These are phyloP conservation scores for Nanorana parkeri DNA, from an alignment of 2,113 vertebrate genomes.

Conservation along the genomic window DNA sequence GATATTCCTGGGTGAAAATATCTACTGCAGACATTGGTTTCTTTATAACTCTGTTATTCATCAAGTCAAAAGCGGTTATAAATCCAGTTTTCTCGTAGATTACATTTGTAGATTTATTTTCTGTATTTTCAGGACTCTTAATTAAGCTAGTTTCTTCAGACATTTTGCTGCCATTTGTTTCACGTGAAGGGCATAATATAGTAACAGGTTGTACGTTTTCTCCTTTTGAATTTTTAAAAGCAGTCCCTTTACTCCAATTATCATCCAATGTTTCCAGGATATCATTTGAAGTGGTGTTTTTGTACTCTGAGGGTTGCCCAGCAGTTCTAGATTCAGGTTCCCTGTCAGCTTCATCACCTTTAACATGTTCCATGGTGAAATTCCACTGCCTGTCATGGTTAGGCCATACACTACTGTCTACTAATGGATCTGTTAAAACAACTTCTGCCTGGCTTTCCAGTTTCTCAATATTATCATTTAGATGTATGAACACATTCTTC, in stretches of 20 bases:
- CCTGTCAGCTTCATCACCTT: slow-evolving; percentile 56
- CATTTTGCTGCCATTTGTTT: not conserved
- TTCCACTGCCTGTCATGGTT: slow-evolving; percentile 59
- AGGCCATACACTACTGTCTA: slow-evolving; percentile 58
- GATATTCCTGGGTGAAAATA: slow-evolving; percentile 83
- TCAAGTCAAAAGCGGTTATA: slow-evolving; percentile 87
- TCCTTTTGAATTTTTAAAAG: slow-evolving; percentile 71
- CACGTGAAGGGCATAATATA: slow-evolving; percentile 70
- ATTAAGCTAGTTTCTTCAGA: slow-evolving; percentile 45
- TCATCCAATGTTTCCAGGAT: slow-evolving; percentile 73
- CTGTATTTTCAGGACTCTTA: slow-evolving; percentile 47
- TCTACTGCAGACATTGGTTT: slow-evolving; percentile 81
- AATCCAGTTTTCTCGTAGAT: slow-evolving; percentile 81
- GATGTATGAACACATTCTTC: slow-evolving; percentile 65
- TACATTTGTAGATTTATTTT: slow-evolving; percentile 71
- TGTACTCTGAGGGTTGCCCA: not conserved
- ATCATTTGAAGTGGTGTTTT: slow-evolving; percentile 46
- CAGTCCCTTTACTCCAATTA: slow-evolving; percentile 85
- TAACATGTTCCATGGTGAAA: slow-evolving; percentile 56
- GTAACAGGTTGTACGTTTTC: slow-evolving; percentile 81
- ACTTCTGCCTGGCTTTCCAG: slow-evolving; percentile 63
- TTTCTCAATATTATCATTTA: slow-evolving; percentile 67
- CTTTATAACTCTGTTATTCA: slow-evolving; percentile 80
- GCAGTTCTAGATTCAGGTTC: not conserved
- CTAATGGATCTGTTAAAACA: slow-evolving; percentile 65